Base-by-base conservation (phyloP, 2,888 invertebrate species). In the Psylliodes chrysocephalus region DNA sequence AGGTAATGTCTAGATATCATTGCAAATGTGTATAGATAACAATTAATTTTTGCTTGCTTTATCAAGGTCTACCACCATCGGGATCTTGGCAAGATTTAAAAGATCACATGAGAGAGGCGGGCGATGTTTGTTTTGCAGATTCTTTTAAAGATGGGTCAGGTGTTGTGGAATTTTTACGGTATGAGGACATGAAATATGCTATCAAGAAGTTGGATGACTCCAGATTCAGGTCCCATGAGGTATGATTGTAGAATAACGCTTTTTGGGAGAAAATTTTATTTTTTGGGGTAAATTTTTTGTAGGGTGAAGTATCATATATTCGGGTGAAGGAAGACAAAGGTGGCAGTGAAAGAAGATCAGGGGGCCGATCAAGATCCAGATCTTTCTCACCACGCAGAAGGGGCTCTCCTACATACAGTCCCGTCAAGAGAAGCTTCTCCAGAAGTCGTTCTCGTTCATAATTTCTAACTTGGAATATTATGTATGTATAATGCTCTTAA, bases 151-250 rank as follows among this genome's bases (percentile, higher is more conserved):
- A 99, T 82, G 98, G 99, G 65, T 96, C 98, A 1, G 99, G 99
- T 0, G 97, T 98, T 4, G 98, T 99, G 0, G 99, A 99, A 82
- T 99, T 98, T 84, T 85, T 98, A 49, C 89, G 97, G 5, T 93
- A 95, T 76, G 98, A 99, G 80, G 99, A 99, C 81, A 98, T 99
- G 97, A 98, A 98, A 84, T 98, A 99, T 82, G 99, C 99, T 1
- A 93, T 98, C 57, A 96, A 96, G 83, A 98, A 98, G 80, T 86
- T 99, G 70, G 98, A 99, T 77, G 99, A 99, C 82, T 97, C 98
- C 0, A 89, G 98, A 81, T 99, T 99, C 84, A 88, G 97, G 75
- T 98, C 98, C 51, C 98, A 99, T 80, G 98, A 99, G 91, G 98
- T 98, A 81, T 35, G 54, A 86, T 55, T 35, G 17, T 87, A 91